A percentile compares a stretch with the other conserved stretches of the same genome.
Conservation (phyloP, 37 sponge, comb jelly and placozoan species). For the Cladorhizidae sp. region DNA sequence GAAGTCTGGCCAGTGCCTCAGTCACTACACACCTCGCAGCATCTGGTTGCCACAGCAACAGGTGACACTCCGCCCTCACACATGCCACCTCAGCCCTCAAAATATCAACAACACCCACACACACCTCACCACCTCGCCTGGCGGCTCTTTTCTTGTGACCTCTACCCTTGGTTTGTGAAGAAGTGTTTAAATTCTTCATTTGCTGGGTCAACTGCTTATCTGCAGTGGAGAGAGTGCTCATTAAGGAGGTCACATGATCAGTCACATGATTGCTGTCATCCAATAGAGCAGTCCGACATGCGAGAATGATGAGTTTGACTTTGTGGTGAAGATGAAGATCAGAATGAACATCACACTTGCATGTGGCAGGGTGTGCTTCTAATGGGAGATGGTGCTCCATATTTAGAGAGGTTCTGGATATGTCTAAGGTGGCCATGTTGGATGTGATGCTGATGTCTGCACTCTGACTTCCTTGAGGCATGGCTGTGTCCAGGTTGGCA, state of each 20-base stretch:
- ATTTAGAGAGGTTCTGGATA: neutral
- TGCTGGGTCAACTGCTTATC: too few species aligned
- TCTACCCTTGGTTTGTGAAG: neutral
- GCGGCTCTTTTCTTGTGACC: neutral
- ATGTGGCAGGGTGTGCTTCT: neutral
- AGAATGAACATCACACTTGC: neutral
- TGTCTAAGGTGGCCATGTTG: neutral
- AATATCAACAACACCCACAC: neutral
- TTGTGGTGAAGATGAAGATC: neutral
- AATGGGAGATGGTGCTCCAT: neutral
- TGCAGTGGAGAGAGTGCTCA: too few species aligned
- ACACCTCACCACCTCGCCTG: neutral
- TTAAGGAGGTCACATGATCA: too few species aligned
- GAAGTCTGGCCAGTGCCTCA: neutral
- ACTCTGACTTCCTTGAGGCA: neutral
- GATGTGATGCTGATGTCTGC: neutral
- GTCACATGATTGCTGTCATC: too few species aligned
- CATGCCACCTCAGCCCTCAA: neutral
- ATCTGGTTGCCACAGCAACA: conserved; percentile 9
- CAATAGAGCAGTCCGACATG: too few species aligned
- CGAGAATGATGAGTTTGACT: too few species aligned
- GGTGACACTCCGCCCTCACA: neutral
- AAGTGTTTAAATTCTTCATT: neutral
- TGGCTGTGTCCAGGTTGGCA: neutral
- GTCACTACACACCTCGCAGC: neutral